Conservation (phyloP, 2,113 vertebrate species). For the Leptocoma aspasia region DNA sequence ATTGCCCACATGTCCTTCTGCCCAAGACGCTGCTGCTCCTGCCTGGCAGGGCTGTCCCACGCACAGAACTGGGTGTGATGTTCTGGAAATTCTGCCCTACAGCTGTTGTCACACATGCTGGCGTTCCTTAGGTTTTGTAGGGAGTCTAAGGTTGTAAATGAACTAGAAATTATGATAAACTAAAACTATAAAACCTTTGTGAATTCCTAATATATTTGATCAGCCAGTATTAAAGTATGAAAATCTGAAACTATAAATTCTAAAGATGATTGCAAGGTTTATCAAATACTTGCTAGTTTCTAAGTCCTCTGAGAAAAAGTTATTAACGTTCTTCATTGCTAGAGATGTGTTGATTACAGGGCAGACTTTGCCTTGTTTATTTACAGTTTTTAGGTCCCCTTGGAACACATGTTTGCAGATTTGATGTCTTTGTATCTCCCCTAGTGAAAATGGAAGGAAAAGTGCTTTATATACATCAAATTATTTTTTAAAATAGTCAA, state of each 20-base stretch:
- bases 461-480: neutral
- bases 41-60: neutral
- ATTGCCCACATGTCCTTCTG: fast-evolving
- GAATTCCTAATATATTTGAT: neutral
- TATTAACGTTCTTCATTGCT: neutral
- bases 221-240: neutral
- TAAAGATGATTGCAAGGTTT: neutral
- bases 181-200: neutral
- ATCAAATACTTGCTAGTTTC: neutral
- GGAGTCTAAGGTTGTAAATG: neutral
- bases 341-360: constrained; percentile 8
- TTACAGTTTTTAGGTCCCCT: neutral
- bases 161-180: neutral
- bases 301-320: neutral
- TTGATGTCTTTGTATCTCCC: neutral
- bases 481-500: neutral
- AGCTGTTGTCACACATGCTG: neutral
- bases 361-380: neutral
- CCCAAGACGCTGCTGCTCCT: neutral
- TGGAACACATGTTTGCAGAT: neutral
- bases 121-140: neutral
- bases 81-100: neutral
- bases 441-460: neutral
- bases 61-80: fast-evolving
- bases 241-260: neutral